Conservation (phyloP, 2,113 vertebrate species). For the Hepsetus odoe region DNA sequence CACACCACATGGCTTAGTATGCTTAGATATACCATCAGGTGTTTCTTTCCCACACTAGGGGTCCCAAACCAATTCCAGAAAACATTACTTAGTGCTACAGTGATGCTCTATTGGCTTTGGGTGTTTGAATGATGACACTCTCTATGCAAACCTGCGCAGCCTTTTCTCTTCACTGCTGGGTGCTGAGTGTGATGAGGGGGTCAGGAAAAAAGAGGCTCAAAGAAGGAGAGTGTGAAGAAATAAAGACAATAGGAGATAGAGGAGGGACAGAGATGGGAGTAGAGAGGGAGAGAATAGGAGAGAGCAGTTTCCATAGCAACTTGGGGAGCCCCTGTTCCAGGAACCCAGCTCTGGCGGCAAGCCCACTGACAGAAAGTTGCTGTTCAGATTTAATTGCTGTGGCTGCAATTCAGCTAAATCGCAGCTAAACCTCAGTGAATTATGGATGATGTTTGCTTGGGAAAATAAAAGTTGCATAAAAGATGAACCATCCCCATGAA, state of each 20-base stretch:
- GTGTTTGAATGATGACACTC: not conserved
- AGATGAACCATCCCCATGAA: not conserved
- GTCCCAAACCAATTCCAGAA: no score
- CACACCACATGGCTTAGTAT: not conserved
- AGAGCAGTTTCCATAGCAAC: conserved; percentile 63
- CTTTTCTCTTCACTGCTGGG: not conserved
- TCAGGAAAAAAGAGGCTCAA: not conserved
- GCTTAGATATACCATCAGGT: not conserved
- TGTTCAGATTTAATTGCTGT: conserved; percentile 43
- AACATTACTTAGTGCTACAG: not conserved
- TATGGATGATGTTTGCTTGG: conserved; percentile 26
- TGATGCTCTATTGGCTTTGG: not conserved
- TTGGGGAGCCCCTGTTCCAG: conserved; percentile 34
- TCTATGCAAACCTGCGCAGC: not conserved
- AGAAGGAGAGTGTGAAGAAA: conserved; percentile 14
- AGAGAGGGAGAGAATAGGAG: conserved; percentile 29
- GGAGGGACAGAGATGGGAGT: not conserved
- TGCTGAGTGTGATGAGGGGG: not conserved
- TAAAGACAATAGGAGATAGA: conserved; percentile 11
- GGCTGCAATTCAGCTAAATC: conserved; percentile 31
- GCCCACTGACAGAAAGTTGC: conserved; percentile 44
- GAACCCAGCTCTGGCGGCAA: conserved; percentile 22
- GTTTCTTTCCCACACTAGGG: not conserved
- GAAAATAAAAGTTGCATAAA: conserved; percentile 33
- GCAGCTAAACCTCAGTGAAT: conserved; percentile 21